Base-by-base conservation (phyloP, 2,888 invertebrate genomes). In the Cremastinae sp. region DNA sequence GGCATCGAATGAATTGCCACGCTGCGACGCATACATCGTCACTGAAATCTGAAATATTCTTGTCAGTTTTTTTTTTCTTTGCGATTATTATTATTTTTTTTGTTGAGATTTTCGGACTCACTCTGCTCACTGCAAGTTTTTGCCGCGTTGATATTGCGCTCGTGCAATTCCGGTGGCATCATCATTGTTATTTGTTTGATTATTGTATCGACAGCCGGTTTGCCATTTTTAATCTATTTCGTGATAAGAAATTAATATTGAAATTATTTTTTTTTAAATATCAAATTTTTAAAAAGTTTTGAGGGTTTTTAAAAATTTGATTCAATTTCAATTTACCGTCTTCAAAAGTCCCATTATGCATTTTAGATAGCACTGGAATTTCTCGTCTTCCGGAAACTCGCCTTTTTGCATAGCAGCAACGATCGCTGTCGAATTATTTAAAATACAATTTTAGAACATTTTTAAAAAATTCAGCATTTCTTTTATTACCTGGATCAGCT, bases 301-400 rank as follows among this genome's bases (percentile, higher is more conserved):
- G 2, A 28, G 2, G 28, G 28, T 28, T 5, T 28, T 28, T 28
- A 3, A 28, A 2, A 5, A 28, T 3, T 28, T 53, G n/a, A 16
- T n/a, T 39, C 12, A 28, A 10, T 49, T 47, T n/a, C 47, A 83
- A 78, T 83, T 87, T 74, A 92, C 93, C 85, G 91, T 86, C 86
- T 92, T 91, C 86, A 92, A 89, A 89, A 90, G 90, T 80, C 90
- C 91, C 80, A 93, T 80, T 9, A 91, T 78, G 75, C 93, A 93
- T 68, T 90, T 90, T 53, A 91, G 87, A 78, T 92, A 93, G 75
- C 93, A 93, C 87, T 92, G 81, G 0, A 88, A 78, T 9, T 75
- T 78, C 3, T 16, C 58, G 14, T 87, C 85, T 0, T 83, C 84
- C 0, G 82, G 79, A 73, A 82, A 86, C 56, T 80, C 59, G 1